Evolutionary conservation across 2,113 vertebrate species (phyloP), one percentile per base, ranked within the genome.

Genomic region (Sylvilagus bachmani): DNA sequence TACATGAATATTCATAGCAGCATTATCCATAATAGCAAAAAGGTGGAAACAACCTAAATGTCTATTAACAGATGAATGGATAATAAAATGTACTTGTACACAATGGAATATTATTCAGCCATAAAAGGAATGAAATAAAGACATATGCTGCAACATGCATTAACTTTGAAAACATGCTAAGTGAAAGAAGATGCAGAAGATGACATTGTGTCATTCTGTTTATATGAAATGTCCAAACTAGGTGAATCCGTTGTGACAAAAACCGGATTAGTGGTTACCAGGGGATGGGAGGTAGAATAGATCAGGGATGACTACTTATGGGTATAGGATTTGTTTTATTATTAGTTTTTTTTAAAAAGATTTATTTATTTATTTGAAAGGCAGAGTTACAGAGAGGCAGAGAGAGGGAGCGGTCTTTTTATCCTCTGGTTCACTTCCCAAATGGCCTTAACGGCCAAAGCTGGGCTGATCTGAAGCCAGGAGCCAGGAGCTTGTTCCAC

Each of bases 141-240:
- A 66, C 79, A 58, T 12, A 78, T 22, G 31, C 67, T 87, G 61
- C 53, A 77, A 67, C 11, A 38, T 92, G 44, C 44, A 90, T 96
- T 89, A 95, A 87, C 81, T 71, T 94, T 73, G 31, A 64, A 94
- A 86, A 87, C 27, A 70, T 53, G n/a, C 33, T 80, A 73, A 92
- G 27, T 92, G 51, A 92, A 80, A 92, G 89, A 94, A 92, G 71
- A 70, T 11, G 61, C 53, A 94, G 61, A 91, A 87, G 61, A 87
- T 44, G 31, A 95, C 51, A 53, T 44, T 81, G 10, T 67, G 51
- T 94, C 74, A 88, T 93, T 92, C 38, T 24, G 44, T 90, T 92
- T 61, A 22, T 71, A 90, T 79, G 55, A 87, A 86, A 84, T 92
- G 31, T 83, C 36, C 71, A 83, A 10, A 93, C 73, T 73, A 69